Base-by-base conservation (phyloP, 1,140 invertebrate genomes). In the Dendroctonus valens region DNA sequence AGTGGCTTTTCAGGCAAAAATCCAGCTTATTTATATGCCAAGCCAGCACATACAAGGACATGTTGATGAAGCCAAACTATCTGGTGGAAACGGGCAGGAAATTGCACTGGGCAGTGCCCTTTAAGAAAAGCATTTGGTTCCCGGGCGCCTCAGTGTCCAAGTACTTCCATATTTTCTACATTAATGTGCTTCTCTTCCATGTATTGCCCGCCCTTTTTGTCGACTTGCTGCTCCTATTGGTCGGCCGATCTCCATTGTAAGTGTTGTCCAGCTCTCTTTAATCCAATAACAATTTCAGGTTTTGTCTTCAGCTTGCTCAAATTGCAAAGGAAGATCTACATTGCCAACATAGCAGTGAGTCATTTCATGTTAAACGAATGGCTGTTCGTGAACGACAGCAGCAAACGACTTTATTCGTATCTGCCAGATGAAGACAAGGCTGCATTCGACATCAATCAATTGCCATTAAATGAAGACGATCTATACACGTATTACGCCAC, bases 341-440 rank as follows among this genome's bases (percentile, higher is more conserved):
- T 87, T 51, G 90, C 91, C 0, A 89, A 90, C 41, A 79, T 80
- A 6, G 90, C 89, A 3, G 72, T 97, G 5, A 80, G 87, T 51
- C 91, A 89, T 71, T 97, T 95, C 73, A 84, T 90, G 0, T 85
- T 82, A 0, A 86, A 91, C 65, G 84, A 93, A 74, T 97, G 93
- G 93, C 80, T 82, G 6, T 97, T 96, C 73, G 74, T 79, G 15
- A 93, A 93, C 68, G 78, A 84, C 0, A 94, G 94, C 66, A 82
- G 91, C 40, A 71, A 86, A 8, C 74, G 26, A 3, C 8, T 62
- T 0, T 40, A 26, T 5, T 5, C 61, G 5, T 7, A 8, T 0
- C 12, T 68, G 15, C 44, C 59, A 37, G 7, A 57, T 11, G 15
- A 51, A 38, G 65, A 67, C 38, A 44, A 6, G n/a, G n/a, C 0